Base-by-base conservation (phyloP, 2,797 vertebrate species). In the Chelidonichthys spinosus region DNA sequence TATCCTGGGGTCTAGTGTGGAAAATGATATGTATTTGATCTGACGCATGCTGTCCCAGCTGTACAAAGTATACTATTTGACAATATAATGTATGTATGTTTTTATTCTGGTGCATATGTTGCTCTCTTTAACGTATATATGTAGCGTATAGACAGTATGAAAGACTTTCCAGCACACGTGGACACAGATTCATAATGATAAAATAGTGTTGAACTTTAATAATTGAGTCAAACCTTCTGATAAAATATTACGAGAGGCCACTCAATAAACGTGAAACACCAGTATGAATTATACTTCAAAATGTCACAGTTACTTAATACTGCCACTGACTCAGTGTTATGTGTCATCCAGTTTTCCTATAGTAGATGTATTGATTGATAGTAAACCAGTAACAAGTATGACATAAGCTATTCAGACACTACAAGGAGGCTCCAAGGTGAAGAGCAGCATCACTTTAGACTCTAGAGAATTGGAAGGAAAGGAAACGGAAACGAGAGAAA, bases 201-300 rank as follows among this genome's bases (percentile, higher is more conserved):
- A 6, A 35, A 59, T 46, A 3, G 2, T 32, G 9, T 43, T 63
- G 4, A 37, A 63, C 32, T 17, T 50, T 65, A 6, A n/a, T 55
- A 32, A 65, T 9, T 10, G 18, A 76, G 13, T 39, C 35, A 40
- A 66, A 50, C 66, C 53, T 58, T 64, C 39, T 70, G 61, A 43
- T 67, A 56, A 4, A 39, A 32, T 49, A 54, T 42, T 43, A 10
- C 56, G 43, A 37, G 63, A 56, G 32, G n/a, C 36, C 10, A 44
- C 36, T 64, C 44, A n/a, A 56, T 43, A 32, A 37, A 43, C 3
- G 6, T 35, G 32, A 18, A 47, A 62, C 36, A 61, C 18, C 25
- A 56, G 42, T 50, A 11, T 37, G 15, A 67, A 17, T 46, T 42
- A 25, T 35, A 54, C 6, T 39, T n/a, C 8, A 33, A 65, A 8